Evolutionary conservation across 2,888 invertebrate species (phyloP).

Genomic region (Melinaea marsaeus): DNA sequence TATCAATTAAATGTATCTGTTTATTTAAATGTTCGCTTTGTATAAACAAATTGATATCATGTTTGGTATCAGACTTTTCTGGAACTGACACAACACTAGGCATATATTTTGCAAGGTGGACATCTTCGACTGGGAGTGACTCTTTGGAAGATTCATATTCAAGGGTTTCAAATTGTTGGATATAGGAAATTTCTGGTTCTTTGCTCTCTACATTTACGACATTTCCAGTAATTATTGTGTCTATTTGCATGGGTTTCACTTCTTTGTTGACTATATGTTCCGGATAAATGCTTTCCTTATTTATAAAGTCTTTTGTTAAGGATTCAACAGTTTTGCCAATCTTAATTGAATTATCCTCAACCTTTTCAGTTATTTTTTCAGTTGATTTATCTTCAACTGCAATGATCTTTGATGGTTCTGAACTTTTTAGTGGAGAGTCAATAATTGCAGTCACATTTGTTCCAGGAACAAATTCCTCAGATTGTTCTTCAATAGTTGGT

Average conservation of each 20-base stretch:
- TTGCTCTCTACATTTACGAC: constrained; percentile 38
- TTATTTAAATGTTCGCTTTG: constrained; percentile 56
- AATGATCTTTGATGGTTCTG: neutral
- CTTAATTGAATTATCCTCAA: too few species aligned
- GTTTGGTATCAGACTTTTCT: constrained; percentile 37
- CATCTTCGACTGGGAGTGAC: constrained; percentile 11
- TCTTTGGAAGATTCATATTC: constrained; percentile 39
- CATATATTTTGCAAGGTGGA: neutral
- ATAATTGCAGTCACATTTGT: constrained; percentile 51
- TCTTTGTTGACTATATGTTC: constrained; percentile 28
- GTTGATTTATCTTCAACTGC: neutral
- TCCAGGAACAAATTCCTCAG: constrained; percentile 61
- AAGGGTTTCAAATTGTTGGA: constrained; percentile 50
- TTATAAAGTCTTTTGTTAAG: too few species aligned
- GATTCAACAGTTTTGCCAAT: too few species aligned
- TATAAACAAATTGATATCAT: constrained; percentile 49
- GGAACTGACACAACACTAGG: constrained; percentile 18
- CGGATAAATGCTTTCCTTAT: too few species aligned
- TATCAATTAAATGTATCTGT: constrained; percentile 35
- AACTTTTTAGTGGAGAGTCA: constrained; percentile 41
- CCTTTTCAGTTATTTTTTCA: neutral
- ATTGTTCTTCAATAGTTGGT: constrained; percentile 80
- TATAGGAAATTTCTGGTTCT: constrained; percentile 47
- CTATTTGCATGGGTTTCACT: constrained; percentile 46
- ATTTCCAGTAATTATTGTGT: constrained; percentile 47